Evolutionary conservation across 2,797 vertebrate species (phyloP), one percentile per base, ranked within the genome.

Genomic region (Chaenodraco wilsoni): DNA sequence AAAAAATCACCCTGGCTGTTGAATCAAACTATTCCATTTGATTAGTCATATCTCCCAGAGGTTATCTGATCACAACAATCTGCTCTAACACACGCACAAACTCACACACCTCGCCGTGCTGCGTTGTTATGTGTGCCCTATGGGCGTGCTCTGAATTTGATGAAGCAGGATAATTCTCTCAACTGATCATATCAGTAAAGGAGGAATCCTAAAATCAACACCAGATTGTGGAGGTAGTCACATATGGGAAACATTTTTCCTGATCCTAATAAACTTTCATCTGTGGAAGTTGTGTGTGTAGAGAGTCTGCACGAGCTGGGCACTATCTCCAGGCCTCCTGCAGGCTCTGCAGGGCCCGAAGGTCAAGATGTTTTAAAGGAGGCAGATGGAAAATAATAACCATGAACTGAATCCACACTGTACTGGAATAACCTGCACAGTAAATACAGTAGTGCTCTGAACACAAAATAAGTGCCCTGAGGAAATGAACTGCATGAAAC

Each of bases 171-270:
- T 92, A 85, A 92, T 94, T 93, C 87, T 76, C 87, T 88, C 83
- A 83, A 88, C 81, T 80, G 90, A 93, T 94, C 92, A 90, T 93
- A 94, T 94, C 93, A 83, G 91, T 79, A 82, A 89, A 90, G 85
- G 83, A 92, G 86, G 87, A 90, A 92, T 91, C 88, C 84, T 69
- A 77, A 93, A 89, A 94, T 93, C 92, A 93, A 92, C 90, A 91
- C 85, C 90, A 93, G 89, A 93, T 86, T 88, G 83, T 83, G 61
- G 78, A 87, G 84, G 82, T 86, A 84, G 89, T 87, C 88, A 91
- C 94, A 95, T 91, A 89, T 95, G 95, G 94, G 87, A 94, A 71
- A 78, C 83, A 93, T 95, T 94, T 93, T 89, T 92, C 87, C 84
- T 89, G 88, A 92, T 91, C 86, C 84, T 90, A 92, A 93, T 93